A percentile compares a stretch with the other conserved stretches of the same genome.
phyloP scores from a whole-genome alignment of 2,797 vertebrate genomes.

The Setipinna tenuifilis region DNA sequence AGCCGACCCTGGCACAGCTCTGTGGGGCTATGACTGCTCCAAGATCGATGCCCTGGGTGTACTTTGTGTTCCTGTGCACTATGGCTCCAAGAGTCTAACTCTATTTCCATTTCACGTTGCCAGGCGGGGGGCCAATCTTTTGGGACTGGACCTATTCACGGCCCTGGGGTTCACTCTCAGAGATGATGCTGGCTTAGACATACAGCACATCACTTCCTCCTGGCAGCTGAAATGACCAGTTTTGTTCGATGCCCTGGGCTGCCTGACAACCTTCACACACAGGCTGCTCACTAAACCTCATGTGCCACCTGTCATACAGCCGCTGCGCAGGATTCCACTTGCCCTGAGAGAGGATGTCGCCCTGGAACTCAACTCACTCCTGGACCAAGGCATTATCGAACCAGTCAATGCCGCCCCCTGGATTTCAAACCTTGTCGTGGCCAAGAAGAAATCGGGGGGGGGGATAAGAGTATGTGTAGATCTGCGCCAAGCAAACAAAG shows the following conservation, averaged over 20 bases:
- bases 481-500: not conserved
- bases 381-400: slow-evolving; percentile 22
- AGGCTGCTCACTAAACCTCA: not conserved
- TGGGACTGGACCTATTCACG: slow-evolving; percentile 38
- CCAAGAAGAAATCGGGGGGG: not conserved
- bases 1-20: not conserved
- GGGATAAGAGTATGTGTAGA: not conserved
- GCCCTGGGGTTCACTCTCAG: slow-evolving; percentile 19
- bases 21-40: slow-evolving; percentile 6
- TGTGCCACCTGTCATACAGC: not conserved
- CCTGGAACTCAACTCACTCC: slow-evolving; percentile 25
- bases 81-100: slow-evolving; percentile 4
- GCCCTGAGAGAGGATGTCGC: slow-evolving; percentile 3
- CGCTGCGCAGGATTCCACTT: slow-evolving; percentile 16
- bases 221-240: not conserved
- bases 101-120: slow-evolving; percentile 30
- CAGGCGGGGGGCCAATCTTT: slow-evolving; percentile 12
- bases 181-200: slow-evolving; percentile 16
- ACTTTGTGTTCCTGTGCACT: not conserved
- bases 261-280: no score
- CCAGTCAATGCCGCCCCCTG: not conserved
- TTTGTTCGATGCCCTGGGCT: no score
- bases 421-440: not conserved
- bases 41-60: slow-evolving; percentile 24
- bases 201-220: slow-evolving; percentile 18